Conservation (phyloP, 2,888 invertebrate species). For the Cyclophora punctaria region DNA sequence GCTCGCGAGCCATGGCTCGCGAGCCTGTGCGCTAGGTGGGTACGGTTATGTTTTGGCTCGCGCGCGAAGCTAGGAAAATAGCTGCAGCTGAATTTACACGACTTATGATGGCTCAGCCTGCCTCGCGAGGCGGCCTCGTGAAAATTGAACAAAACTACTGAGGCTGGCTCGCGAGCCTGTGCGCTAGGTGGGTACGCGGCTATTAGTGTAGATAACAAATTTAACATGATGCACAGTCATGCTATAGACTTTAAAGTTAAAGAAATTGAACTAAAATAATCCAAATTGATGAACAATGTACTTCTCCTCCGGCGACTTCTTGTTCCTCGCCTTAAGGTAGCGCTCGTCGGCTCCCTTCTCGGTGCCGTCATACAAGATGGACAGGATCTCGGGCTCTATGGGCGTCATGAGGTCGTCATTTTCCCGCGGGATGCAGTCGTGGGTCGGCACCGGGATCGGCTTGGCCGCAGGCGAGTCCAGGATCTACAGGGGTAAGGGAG, state of each 20-base stretch:
- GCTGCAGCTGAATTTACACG: no score
- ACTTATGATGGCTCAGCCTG: no score
- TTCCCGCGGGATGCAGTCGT: constrained; percentile 28
- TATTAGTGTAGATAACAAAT: no score
- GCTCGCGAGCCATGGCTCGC: no score
- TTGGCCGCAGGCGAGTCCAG: constrained; percentile 37
- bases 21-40: no score
- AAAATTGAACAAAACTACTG: no score
- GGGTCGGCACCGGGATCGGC: constrained; percentile 32
- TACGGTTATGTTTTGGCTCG: no score
- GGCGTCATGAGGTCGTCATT: constrained; percentile 65
- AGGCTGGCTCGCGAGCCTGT: no score
- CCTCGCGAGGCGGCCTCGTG: no score
- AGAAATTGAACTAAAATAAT: not conserved
- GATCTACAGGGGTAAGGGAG: constrained; percentile 20
- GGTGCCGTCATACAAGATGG: constrained; percentile 60
- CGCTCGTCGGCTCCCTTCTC: constrained; percentile 60
- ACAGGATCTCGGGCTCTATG: constrained; percentile 56
- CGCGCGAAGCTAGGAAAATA: no score
- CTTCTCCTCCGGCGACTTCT: constrained; percentile 71
- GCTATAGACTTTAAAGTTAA: not conserved
- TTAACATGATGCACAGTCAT: not conserved
- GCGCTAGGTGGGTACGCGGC: no score
- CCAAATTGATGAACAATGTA: constrained; percentile 22
- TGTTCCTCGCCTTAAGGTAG: constrained; percentile 65